These are phyloP conservation scores for Taurulus bubalis DNA, from an alignment of 2,113 vertebrate genomes.

Conservation along the genomic window DNA sequence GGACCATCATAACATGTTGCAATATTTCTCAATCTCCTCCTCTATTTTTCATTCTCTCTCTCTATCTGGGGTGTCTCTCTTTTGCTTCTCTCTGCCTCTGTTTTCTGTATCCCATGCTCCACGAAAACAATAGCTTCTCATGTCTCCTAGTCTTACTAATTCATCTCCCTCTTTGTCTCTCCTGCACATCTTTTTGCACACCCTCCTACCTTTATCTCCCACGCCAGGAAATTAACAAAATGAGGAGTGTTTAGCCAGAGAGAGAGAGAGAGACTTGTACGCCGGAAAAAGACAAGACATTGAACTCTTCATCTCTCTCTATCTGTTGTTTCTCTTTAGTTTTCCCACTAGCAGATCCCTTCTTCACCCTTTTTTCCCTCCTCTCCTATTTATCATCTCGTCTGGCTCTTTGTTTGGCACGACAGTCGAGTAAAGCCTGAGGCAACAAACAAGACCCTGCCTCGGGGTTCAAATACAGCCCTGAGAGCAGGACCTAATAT, in stretches of 20 bases:
- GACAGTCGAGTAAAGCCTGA: background rate
- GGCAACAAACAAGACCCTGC: constrained; percentile 20
- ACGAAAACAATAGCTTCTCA: constrained; percentile 5
- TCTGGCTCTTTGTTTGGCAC: background rate
- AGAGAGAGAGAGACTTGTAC: background rate
- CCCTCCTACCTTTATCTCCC: background rate
- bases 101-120: constrained; percentile 9
- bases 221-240: constrained; percentile 6
- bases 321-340: background rate
- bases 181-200: constrained; percentile 10
- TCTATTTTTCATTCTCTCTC: constrained; percentile 15
- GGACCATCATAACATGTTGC: background rate
- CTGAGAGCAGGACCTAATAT: background rate
- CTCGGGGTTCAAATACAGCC: constrained; percentile 6
- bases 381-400: background rate
- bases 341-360: background rate
- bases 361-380: background rate
- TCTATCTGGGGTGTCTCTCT: background rate
- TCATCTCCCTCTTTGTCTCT: background rate
- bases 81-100: constrained; percentile 6
- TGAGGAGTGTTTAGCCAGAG: background rate
- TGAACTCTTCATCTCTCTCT: background rate
- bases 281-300: background rate
- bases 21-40: constrained; percentile 10
- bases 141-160: constrained; percentile 13